A percentile compares a stretch with the other conserved stretches of the same genome.
These are phyloP conservation scores for Pseudomyrmex gracilis DNA, from an alignment of 1,140 invertebrate genomes.

Conservation along the genomic window DNA sequence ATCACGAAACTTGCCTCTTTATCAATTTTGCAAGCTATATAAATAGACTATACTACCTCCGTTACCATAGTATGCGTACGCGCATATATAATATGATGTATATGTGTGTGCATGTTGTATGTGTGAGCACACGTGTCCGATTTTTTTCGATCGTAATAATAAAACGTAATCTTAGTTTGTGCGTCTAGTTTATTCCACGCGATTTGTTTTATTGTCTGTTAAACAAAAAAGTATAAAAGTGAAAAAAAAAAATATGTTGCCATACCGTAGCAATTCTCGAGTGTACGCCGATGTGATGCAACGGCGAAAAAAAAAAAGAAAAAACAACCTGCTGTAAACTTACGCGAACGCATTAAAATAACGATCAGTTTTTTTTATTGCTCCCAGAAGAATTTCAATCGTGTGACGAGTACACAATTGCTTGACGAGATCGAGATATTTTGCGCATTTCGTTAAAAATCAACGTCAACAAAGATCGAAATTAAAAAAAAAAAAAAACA, in stretches of 20 bases:
- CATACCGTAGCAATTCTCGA: slow-evolving; percentile 30
- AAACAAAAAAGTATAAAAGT: not conserved
- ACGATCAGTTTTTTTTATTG: not conserved
- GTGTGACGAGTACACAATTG: not conserved
- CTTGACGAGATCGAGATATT: not conserved
- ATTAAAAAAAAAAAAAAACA: slow-evolving; percentile 37
- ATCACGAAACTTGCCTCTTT: slow-evolving; percentile 74
- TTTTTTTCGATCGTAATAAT: slow-evolving; percentile 13
- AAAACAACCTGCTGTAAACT: not conserved
- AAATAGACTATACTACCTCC: slow-evolving; percentile 65
- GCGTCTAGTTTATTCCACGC: not conserved
- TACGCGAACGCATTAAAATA: not conserved
- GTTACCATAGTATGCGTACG: slow-evolving; percentile 62
- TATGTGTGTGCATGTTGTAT: slow-evolving; percentile 45
- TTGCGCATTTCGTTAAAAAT: not conserved
- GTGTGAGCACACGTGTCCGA: slow-evolving; percentile 19
- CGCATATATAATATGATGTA: slow-evolving; percentile 25
- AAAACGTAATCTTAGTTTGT: slow-evolving; percentile 21
- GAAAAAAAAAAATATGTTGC: not conserved
- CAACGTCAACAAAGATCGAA: not conserved
- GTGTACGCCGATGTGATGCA: not conserved
- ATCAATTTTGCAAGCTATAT: slow-evolving; percentile 64
- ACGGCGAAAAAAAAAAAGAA: not conserved
- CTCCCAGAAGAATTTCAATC: not conserved
- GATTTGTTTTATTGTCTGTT: not conserved